Base-by-base conservation (phyloP, 2,797 vertebrate species). In the Corythornis leucogaster region DNA sequence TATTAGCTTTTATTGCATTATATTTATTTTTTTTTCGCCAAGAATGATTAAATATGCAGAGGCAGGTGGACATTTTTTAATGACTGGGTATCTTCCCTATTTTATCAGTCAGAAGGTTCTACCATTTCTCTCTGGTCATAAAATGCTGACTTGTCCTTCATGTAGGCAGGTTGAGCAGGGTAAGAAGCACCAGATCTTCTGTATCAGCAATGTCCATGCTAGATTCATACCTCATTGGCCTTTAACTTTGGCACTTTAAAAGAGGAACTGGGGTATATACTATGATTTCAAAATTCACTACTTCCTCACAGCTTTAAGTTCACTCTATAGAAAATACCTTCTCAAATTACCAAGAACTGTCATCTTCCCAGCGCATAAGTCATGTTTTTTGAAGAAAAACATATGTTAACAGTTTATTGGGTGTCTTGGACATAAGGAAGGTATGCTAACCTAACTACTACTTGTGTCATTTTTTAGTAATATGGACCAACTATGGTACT, bases 351-450 rank as follows among this genome's bases (percentile, higher is more conserved):
- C 42, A 68, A 17, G 20, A 53, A 31, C 22, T 51, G 4, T 45
- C 76, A 48, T 50, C 9, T 79, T 57, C 69, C 11, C 13, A 68
- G 42, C 25, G 24, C 5, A 0, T 40, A 42, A 53, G 53, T 61
- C n/a, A 4, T 59, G 13, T 22, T 40, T 71, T 43, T 45, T 76
- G 54, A 24, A 71, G 16, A 55, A 26, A 46, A 46, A 73, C 3
- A 12, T 24, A 10, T 31, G 0, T 28, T 28, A 55, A 30, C 15
- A 35, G 21, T 53, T 2, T 40, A 28, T 7, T n/a, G 35, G 11
- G 11, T 67, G 38, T 68, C 31, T 81, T 68, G 28, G 25, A 20
- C 4, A 12, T 42, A 10, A 0, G 15, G 28, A 80, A 46, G 25
- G 7, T 82, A 12, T 1, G 3, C 67, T 40, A 58, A 40, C 21